phyloP scores from a whole-genome alignment of 2,888 invertebrate genomes.

The Drosophila helvetica region DNA sequence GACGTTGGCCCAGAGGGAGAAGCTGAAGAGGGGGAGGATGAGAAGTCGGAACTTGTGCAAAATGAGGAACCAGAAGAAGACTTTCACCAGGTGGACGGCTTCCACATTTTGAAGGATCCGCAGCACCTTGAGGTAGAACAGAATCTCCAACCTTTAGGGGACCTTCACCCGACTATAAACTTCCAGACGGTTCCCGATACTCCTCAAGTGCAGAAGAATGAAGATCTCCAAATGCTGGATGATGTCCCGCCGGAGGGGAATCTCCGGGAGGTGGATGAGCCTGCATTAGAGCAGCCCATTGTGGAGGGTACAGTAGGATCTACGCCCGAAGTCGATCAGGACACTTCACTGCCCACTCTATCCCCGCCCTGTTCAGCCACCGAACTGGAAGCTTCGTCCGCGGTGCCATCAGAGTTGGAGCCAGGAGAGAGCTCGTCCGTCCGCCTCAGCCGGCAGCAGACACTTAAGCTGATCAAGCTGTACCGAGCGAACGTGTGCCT shows the following conservation, averaged over 20 bases:
- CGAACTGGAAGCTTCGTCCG: conserved; percentile 4
- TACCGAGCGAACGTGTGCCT: conserved; percentile 66
- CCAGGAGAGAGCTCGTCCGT: background rate
- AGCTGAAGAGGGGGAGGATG: background rate
- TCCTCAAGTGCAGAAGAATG: background rate
- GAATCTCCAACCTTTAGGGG: background rate
- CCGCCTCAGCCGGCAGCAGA: conserved; percentile 58
- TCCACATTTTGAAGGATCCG: background rate
- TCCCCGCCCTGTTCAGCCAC: conserved; percentile 26
- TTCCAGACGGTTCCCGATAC: background rate
- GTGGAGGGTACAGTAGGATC: background rate
- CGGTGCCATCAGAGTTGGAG: conserved; percentile 3
- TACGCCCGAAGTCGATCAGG: background rate
- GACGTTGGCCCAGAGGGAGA: background rate
- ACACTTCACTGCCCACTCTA: conserved; percentile 16
- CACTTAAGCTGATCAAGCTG: conserved; percentile 65
- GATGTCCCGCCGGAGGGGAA: background rate
- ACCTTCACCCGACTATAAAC: background rate
- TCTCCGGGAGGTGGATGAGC: background rate
- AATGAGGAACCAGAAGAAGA: background rate
- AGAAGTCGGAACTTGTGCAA: background rate
- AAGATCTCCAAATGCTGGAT: background rate
- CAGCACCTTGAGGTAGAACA: background rate
- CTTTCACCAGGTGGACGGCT: background rate
- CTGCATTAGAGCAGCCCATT: background rate